phyloP scores from a whole-genome alignment of 2,113 vertebrate genomes.

The Proterorhinus semilunaris region DNA sequence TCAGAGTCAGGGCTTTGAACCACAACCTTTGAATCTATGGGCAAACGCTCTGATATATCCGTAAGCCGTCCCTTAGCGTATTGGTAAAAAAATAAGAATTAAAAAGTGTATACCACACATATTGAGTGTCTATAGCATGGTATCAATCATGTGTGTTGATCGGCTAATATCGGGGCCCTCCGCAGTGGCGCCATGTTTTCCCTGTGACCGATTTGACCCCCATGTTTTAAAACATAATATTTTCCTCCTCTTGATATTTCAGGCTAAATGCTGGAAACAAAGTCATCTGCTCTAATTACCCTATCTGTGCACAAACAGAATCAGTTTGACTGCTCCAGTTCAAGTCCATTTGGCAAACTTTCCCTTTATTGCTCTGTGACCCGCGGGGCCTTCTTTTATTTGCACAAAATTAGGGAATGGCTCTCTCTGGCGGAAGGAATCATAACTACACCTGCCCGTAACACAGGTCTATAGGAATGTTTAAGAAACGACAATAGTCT shows the following conservation, averaged over 20 bases:
- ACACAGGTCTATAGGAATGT: constrained; percentile 36
- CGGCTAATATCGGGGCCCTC: too few species aligned
- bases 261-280: neutral
- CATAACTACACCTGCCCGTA: constrained; percentile 33
- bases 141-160: too few species aligned
- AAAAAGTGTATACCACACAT: too few species aligned
- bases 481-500: neutral
- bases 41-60: too few species aligned
- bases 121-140: too few species aligned
- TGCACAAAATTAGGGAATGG: neutral
- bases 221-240: neutral
- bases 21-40: too few species aligned
- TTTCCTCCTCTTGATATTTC: neutral
- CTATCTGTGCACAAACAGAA: neutral
- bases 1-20: too few species aligned
- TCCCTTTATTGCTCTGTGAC: neutral
- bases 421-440: constrained; percentile 46
- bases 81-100: too few species aligned
- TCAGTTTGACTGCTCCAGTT: neutral
- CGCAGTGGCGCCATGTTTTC: too few species aligned
- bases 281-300: neutral
- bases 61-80: too few species aligned
- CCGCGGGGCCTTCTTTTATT: neutral
- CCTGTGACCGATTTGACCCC: neutral
- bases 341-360: neutral